Evolutionary conservation across 2,113 vertebrate species (phyloP), one percentile per base, ranked within the genome.

Genomic region (Rhinopithecus roxellana): DNA sequence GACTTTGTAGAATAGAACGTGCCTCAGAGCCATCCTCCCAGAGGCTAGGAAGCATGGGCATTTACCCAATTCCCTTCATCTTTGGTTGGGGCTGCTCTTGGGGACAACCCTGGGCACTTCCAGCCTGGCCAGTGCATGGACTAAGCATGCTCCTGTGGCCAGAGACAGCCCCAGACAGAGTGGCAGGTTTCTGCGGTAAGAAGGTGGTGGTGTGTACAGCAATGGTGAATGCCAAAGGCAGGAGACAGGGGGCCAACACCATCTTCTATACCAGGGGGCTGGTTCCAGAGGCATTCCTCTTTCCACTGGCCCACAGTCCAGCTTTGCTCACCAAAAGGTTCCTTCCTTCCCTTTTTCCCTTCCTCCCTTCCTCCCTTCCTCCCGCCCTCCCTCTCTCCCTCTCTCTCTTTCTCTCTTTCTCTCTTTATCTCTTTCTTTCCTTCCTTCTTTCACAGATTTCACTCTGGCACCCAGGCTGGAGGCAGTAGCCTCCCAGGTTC

Each of bases 311-410:
- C 67, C 6, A 0, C 16, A 38, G 69, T 10, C 40, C 30, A 61
- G 30, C 16, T n/a, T 61, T 78, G 35, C 32, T 64, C 32, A 43
- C 6, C 3, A 8, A 57, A 23, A 57, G 11, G 1, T 23, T 59
- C 23, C 57, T 59, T 59, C 57, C 8, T 59, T 59, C 48, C 48
- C 12, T 48, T 3, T 12, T 12, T 48, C 48, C 11, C 48, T 48
- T 48, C 48, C 48, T 48, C 48, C 48, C 48, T 50, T 0, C 12
- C 48, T 50, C 48, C 48, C 48, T 50, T 0, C 3, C 48, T 50
- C 11, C 48, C 48, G 4, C 0, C 12, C 12, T 50, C 48, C 12
- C 48, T 50, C 12, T 0, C 48, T 50, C 11, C 12, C 48, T 50
- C 13, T 4, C 48, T 50, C 48, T 0, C 48, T 14, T 12, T 50